phyloP scores from a whole-genome alignment of 2,888 invertebrate genomes.

The Sesia apiformis region DNA sequence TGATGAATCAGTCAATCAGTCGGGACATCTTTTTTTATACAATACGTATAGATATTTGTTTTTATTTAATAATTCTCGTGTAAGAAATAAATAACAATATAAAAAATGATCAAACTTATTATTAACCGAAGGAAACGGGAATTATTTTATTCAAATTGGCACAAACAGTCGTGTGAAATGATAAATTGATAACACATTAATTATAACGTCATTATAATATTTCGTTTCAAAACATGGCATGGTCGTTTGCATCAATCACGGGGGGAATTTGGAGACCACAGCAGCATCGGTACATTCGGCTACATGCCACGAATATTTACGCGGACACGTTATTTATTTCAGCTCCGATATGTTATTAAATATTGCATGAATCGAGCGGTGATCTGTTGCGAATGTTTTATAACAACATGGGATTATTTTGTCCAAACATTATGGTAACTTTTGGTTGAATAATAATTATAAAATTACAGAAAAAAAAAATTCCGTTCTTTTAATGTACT shows the following conservation, averaged over 20 bases:
- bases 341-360: conserved; percentile 15
- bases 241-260: conserved; percentile 7
- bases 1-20: too few species aligned
- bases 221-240: conserved; percentile 3
- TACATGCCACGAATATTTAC: conserved; percentile 1
- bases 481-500: too few species aligned
- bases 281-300: neutral
- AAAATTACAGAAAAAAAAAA: too few species aligned
- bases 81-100: too few species aligned
- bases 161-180: neutral
- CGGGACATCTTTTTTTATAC: too few species aligned
- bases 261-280: neutral
- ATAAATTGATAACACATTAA: conserved; percentile 4
- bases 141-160: too few species aligned
- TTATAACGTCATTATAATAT: conserved; percentile 1
- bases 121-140: too few species aligned
- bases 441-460: too few species aligned
- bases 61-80: too few species aligned
- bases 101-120: too few species aligned
- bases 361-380: conserved; percentile 9
- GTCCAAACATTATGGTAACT: too few species aligned
- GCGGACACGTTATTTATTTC: conserved; percentile 14
- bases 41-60: too few species aligned
- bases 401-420: neutral
- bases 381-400: neutral